A percentile compares a stretch with the other conserved stretches of the same genome.
phyloP scores from a whole-genome alignment of 2,888 invertebrate genomes.

The Sicus ferrugineus region DNA sequence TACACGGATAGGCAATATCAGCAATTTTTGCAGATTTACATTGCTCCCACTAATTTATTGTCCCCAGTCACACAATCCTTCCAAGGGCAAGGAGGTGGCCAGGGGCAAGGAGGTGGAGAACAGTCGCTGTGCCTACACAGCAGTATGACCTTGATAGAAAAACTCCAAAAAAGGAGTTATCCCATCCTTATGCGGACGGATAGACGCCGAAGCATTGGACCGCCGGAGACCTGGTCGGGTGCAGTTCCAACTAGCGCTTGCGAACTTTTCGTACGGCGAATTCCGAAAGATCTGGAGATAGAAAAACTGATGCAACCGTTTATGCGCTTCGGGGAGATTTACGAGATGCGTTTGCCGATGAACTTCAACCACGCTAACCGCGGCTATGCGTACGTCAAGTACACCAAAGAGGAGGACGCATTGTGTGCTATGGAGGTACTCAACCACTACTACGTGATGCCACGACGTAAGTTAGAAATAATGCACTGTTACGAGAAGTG shows the following conservation, averaged over 20 bases:
- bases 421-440: conserved; percentile 51
- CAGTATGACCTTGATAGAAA: no score
- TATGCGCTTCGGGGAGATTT: conserved; percentile 52
- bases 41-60: no score
- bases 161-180: not conserved
- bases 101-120: no score
- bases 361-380: conserved; percentile 52
- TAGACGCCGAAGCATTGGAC: conserved; percentile 50
- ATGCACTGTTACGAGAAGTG: conserved; percentile 53
- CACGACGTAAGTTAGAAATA: conserved; percentile 48
- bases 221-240: conserved; percentile 51
- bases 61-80: no score
- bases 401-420: conserved; percentile 51
- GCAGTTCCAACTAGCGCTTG: conserved; percentile 50
- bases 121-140: no score
- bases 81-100: no score
- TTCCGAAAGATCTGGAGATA: conserved; percentile 49
- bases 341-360: conserved; percentile 54
- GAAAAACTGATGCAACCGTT: conserved; percentile 48
- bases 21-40: no score
- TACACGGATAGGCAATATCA: no score
- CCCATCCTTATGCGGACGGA: conserved; percentile 50
- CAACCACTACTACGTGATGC: conserved; percentile 48
- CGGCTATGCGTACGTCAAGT: conserved; percentile 53
- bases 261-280: conserved; percentile 51